Percentiles rank a stretch among this genome's conserved stretches.
Conservation (phyloP, 2,797 vertebrate genomes). For the Zenarchopterus dispar region DNA sequence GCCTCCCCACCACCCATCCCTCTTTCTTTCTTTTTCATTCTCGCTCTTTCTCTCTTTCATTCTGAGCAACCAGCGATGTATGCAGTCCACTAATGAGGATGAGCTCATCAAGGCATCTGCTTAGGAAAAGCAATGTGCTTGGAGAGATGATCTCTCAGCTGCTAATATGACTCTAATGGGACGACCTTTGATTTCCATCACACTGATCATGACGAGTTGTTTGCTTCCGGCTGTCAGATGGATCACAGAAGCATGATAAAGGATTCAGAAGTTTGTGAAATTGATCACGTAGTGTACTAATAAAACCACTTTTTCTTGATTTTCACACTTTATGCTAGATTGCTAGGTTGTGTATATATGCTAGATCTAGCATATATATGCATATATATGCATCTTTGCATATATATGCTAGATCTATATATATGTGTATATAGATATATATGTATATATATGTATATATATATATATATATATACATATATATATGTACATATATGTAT, state of each 20-base stretch:
- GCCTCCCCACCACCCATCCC: neutral
- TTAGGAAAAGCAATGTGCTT: slow-evolving; percentile 43
- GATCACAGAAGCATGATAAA: slow-evolving; percentile 18
- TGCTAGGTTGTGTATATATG: too few species aligned
- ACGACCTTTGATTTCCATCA: slow-evolving; percentile 51
- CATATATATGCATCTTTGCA: too few species aligned
- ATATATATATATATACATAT: too few species aligned
- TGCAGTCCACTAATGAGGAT: slow-evolving; percentile 64
- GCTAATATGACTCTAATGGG: slow-evolving; percentile 49
- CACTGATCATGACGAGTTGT: slow-evolving; percentile 38
- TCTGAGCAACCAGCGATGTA: slow-evolving; percentile 34
- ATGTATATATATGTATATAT: too few species aligned
- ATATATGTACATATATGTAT: too few species aligned
- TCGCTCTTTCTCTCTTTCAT: neutral
- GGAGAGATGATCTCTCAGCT: slow-evolving; percentile 49
- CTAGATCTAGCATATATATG: too few species aligned
- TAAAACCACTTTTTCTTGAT: slow-evolving; percentile 26
- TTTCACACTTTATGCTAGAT: slow-evolving; percentile 17
- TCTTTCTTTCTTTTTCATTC: neutral
- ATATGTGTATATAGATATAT: too few species aligned
- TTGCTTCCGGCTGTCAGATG: slow-evolving; percentile 23
- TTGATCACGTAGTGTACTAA: slow-evolving; percentile 38
- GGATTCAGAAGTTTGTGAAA: slow-evolving; percentile 34
- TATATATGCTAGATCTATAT: too few species aligned
- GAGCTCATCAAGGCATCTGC: slow-evolving; percentile 61